Base-by-base conservation (phyloP, 2,113 vertebrate species). In the Oncorhynchus kisutch region DNA sequence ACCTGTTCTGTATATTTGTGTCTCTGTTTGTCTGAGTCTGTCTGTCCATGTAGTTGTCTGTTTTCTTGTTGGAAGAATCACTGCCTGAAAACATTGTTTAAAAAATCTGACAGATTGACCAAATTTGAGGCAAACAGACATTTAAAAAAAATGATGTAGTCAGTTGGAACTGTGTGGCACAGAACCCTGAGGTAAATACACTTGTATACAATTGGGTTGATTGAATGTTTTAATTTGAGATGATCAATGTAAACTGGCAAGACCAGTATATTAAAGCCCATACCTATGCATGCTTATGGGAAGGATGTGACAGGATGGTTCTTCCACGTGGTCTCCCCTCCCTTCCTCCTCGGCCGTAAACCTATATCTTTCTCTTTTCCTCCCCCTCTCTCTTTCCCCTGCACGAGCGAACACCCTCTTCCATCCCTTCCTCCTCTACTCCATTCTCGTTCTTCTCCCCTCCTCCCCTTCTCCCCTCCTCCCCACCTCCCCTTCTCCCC, bases 201-300 rank as follows among this genome's bases (percentile, higher is more conserved):
- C 82, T 87, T 45, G 39, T 11, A 45, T 72, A 69, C 34, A 66
- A 71, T 34, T 80, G 25, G 69, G 57, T 54, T 34, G 74, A 39
- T 59, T 85, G 34, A 71, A 71, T 71, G n/a, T 86, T 80, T 76
- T 76, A 72, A 78, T 71, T 13, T 13, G 67, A 81, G 86, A 75
- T 82, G 59, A 62, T 62, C 51, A 77, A 83, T 80, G 82, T 78
- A 77, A 54, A 70, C 83, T 86, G 76, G 75, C 76, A 76, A 65
- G 34, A 70, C 80, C 78, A 78, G 84, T 82, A 73, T 67, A 73
- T 54, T 81, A 84, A 88, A 86, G 84, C 83, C 85, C 89, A 86
- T 89, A 92, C 88, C 91, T 91, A 92, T 92, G 91, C 93, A 92
- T 94, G 91, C 90, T 45, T 1, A 45, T 91, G 86, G 90, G 88